Percentiles rank a stretch among this genome's conserved stretches.
Evolutionary conservation across 2,888 invertebrate species (phyloP).

Genomic region (Mystacides longicornis): DNA sequence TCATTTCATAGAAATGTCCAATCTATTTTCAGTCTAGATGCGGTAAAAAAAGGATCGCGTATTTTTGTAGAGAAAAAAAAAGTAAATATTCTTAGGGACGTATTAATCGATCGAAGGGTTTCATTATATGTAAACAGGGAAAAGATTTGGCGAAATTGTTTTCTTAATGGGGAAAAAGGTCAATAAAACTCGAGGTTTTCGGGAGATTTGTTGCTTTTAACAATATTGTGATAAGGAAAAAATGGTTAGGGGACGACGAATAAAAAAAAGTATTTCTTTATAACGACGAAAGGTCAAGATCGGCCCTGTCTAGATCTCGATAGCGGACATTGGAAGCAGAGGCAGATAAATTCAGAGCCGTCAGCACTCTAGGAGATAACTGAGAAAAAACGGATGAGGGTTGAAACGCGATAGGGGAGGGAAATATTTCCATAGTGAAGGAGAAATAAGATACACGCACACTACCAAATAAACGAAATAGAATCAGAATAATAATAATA

Average conservation of each 20-base stretch:
- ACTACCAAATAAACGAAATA: too few relatives aligned
- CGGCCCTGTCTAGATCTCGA: neutral
- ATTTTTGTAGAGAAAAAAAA: too few relatives aligned
- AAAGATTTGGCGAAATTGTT: neutral
- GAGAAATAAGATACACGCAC: neutral
- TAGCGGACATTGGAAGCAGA: conserved; percentile 12
- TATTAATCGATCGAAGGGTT: too few relatives aligned
- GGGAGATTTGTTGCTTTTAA: neutral
- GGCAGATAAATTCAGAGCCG: conserved; percentile 23
- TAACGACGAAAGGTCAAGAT: neutral
- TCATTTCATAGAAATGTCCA: too few relatives aligned
- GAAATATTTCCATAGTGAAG: neutral
- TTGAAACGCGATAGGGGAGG: conserved; percentile 8
- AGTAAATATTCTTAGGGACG: too few relatives aligned
- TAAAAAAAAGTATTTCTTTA: neutral
- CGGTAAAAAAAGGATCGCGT: too few relatives aligned
- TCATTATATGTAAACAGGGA: neutral
- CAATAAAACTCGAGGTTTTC: neutral
- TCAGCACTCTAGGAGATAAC: conserved; percentile 22
- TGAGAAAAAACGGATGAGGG: conserved; percentile 10
- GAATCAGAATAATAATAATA: too few relatives aligned
- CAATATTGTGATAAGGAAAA: neutral
- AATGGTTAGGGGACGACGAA: neutral
- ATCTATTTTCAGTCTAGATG: too few relatives aligned
- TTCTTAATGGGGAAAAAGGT: neutral